A percentile compares a stretch with the other conserved stretches of the same genome.
These are phyloP conservation scores for Thera obeliscata DNA, from an alignment of 2,888 invertebrate species.

Conservation along the genomic window DNA sequence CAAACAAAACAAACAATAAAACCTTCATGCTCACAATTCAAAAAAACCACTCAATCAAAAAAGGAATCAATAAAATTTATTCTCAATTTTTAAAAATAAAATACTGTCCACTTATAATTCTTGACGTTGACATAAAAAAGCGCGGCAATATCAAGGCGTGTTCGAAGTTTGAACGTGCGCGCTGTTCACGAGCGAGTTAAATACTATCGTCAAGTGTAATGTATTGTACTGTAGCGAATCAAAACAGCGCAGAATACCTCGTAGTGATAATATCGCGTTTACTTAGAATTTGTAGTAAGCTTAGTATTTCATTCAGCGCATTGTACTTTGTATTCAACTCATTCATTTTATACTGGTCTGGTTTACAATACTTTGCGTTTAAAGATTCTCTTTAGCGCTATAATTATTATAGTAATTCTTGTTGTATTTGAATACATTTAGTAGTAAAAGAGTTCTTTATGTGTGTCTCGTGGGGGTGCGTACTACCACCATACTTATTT, in stretches of 20 bases:
- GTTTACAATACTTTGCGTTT: background rate
- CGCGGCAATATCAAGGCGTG: slow-evolving; percentile 35
- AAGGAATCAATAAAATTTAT: slow-evolving; percentile 14
- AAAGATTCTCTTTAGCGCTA: background rate
- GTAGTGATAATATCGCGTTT: slow-evolving; percentile 18
- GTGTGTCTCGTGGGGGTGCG: no score
- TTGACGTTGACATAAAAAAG: slow-evolving; percentile 34
- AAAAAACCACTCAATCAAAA: slow-evolving; percentile 11
- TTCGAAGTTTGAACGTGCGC: slow-evolving; percentile 34
- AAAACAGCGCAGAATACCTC: slow-evolving; percentile 15
- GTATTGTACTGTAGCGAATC: slow-evolving; percentile 14
- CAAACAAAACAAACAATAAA: slow-evolving; percentile 61
- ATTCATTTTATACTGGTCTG: background rate
- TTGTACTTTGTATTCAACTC: slow-evolving; percentile 4
- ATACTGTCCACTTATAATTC: slow-evolving; percentile 19
- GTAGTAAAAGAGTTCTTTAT: no score
- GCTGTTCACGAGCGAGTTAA: slow-evolving; percentile 28
- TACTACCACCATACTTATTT: no score
- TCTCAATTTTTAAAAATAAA: slow-evolving; percentile 15
- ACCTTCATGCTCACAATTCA: slow-evolving; percentile 52
- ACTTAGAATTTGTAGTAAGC: slow-evolving; percentile 18
- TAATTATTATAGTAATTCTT: no score
- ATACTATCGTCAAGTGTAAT: slow-evolving; percentile 32
- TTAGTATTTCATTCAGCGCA: slow-evolving; percentile 24
- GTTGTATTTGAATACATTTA: no score